Evolutionary conservation across 2,888 invertebrate genomes (phyloP).

Genomic region (Drosophila kokeensis): DNA sequence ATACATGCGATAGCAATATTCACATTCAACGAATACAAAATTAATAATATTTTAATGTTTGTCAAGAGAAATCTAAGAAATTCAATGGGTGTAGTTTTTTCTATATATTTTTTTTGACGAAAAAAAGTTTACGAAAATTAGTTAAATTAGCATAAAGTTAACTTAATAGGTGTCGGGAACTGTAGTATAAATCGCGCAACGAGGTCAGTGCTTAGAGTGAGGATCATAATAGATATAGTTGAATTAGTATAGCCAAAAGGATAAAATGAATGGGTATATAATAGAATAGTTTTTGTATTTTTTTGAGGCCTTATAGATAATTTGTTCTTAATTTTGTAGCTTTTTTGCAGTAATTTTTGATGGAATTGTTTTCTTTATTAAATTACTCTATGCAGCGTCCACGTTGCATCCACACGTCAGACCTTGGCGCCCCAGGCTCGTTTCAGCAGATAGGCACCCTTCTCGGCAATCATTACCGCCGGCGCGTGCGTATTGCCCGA

Average conservation of each 20-base stretch:
- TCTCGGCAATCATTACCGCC: conserved; percentile 93
- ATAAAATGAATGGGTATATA: conserved; percentile 14
- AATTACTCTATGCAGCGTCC: conserved; percentile 84
- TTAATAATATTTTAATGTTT: conserved; percentile 55
- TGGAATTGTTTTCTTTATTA: conserved; percentile 61
- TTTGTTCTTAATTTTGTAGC: conserved; percentile 59
- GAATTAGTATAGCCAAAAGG: conserved; percentile 36
- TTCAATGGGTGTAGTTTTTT: conserved; percentile 40
- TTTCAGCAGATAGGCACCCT: conserved; percentile 85
- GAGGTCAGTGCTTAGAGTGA: conserved; percentile 73
- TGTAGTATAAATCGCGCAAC: conserved; percentile 67
- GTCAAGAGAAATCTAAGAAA: conserved; percentile 55
- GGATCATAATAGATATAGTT: conserved; percentile 39
- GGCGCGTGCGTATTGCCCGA: conserved; percentile 92
- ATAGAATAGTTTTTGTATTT: conserved; percentile 34
- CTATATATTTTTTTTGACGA: neutral
- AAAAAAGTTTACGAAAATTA: conserved; percentile 44
- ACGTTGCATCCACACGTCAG: conserved; percentile 83
- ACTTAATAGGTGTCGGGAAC: conserved; percentile 50
- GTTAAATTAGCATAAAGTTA: conserved; percentile 61
- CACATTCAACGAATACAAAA: conserved; percentile 62
- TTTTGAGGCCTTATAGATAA: conserved; percentile 56
- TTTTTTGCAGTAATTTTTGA: conserved; percentile 37
- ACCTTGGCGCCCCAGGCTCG: conserved; percentile 85
- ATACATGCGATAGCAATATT: conserved; percentile 74